These are phyloP conservation scores for Dryoscopus gambensis DNA, from an alignment of 2,113 vertebrate species.

Conservation along the genomic window DNA sequence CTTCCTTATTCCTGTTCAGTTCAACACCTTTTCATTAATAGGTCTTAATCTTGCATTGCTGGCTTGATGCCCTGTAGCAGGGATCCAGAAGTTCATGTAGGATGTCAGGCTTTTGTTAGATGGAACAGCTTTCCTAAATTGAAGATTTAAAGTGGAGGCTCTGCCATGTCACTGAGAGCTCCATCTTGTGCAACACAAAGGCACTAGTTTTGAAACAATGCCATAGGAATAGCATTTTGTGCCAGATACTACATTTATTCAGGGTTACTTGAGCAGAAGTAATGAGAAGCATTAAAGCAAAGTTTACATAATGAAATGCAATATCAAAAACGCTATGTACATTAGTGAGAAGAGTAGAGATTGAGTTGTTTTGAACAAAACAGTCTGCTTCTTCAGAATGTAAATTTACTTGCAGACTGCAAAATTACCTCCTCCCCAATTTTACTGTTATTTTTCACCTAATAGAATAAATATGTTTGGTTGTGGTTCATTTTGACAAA, in stretches of 20 bases:
- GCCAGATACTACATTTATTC: constrained; percentile 65
- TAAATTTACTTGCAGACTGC: constrained; percentile 39
- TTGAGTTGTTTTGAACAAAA: constrained; percentile 36
- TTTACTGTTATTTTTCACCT: neutral
- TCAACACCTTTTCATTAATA: neutral
- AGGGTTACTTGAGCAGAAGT: constrained; percentile 65
- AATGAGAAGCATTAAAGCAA: constrained; percentile 63
- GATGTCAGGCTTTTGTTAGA: neutral
- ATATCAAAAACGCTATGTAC: constrained; percentile 37
- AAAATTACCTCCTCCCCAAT: neutral
- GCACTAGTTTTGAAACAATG: constrained; percentile 40
- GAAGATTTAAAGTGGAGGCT: neutral
- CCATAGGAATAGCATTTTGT: neutral
- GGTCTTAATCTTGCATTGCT: neutral
- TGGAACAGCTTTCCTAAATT: neutral
- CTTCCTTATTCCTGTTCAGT: neutral
- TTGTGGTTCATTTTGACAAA: neutral
- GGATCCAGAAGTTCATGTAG: neutral
- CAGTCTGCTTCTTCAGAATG: constrained; percentile 17
- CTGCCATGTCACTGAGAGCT: neutral
- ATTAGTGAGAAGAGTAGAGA: constrained; percentile 40
- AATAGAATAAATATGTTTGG: neutral
- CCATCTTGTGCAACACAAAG: constrained; percentile 33
- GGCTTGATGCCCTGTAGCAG: neutral
- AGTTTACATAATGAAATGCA: constrained; percentile 61